phyloP scores from a whole-genome alignment of 2,797 vertebrate species.

The Cercopithecus hamlyni region DNA sequence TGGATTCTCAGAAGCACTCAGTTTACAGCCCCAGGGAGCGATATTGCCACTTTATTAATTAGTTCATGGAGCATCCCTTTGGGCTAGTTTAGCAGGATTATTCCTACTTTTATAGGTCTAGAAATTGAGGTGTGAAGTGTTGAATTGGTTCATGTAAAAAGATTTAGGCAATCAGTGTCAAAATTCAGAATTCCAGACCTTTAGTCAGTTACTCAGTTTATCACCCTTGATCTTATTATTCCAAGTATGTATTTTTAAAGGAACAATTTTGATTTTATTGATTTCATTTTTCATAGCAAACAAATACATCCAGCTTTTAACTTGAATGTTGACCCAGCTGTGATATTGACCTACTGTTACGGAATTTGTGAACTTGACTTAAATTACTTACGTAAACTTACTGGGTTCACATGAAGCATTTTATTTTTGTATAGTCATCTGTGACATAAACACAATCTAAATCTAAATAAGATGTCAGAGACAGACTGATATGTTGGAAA shows the following conservation, averaged over 20 bases:
- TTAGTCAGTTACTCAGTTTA: neutral
- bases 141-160: neutral
- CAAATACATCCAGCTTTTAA: neutral
- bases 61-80: slow-evolving; percentile 49
- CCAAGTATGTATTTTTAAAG: neutral
- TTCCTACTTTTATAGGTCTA: slow-evolving; percentile 19
- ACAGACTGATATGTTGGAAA: neutral
- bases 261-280: neutral
- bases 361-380: neutral
- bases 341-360: neutral
- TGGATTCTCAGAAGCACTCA: neutral
- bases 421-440: neutral
- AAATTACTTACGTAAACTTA: neutral
- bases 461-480: neutral
- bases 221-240: neutral
- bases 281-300: neutral
- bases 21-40: slow-evolving; percentile 34
- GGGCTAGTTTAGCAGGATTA: slow-evolving; percentile 43
- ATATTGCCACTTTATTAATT: slow-evolving; percentile 39
- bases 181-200: neutral
- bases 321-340: neutral
- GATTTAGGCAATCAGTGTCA: neutral
- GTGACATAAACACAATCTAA: neutral
- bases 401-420: neutral
- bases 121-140: neutral